Evolutionary conservation across 2,113 vertebrate genomes (phyloP), one percentile per base, ranked within the genome.

Genomic region (Tor tambroides): DNA sequence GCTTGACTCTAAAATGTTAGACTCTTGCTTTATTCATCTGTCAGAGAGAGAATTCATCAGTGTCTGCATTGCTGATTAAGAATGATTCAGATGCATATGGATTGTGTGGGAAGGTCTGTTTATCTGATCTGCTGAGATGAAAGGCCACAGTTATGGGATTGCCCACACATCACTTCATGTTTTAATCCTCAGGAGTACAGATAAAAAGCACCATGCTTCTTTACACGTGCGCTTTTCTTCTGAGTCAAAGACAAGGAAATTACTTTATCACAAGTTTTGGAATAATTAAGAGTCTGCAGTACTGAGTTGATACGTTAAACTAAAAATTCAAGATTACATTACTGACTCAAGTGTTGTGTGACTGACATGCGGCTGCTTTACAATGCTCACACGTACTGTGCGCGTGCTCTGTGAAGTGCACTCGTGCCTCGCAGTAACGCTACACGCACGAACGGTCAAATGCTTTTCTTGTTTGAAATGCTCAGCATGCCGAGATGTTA

Each of bases 1-100:
- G 28, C 30, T 28, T 84, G 83, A 19, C 32, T 32, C 83, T 69
- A 8, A 32, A 77, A 77, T 77, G 69, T 59, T 82, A 49, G 43
- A 17, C 28, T 59, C 21, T 69, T 83, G 11, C 61, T 80, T 86
- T 86, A 85, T 83, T 85, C 79, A 79, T 74, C 51, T 82, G 77
- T 86, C 80, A 83, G 26, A 26, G 15, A 74, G 46, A 72, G 26
- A 84, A 59, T 84, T 74, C 67, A 74, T 84, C 61, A 32, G 26
- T 72, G 81, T 63, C 67, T 69, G 30, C 72, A 63, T 38, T 85
- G 67, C 41, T 77, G 84, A 90, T 88, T 86, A 90, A 84, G 84
- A 81, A 86, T 87, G 89, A 89, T 85, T 89, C 86, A 86, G 84
- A 83, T 89, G 86, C 86, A 87, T 87, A 88, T 86, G 87, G 87